phyloP scores from a whole-genome alignment of 1,140 invertebrate genomes.

The Sitobion miscanthi region DNA sequence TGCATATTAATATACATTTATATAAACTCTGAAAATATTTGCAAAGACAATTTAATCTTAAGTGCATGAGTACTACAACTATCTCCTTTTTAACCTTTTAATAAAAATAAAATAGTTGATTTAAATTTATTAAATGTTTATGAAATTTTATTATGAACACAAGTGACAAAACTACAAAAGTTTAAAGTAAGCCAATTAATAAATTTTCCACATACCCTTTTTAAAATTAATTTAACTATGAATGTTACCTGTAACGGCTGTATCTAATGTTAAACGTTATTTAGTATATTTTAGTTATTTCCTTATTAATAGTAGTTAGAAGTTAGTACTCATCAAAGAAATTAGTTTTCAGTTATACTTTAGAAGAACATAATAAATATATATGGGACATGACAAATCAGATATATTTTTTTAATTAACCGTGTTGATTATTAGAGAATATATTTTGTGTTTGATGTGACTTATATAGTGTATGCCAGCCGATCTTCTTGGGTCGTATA shows the following conservation, averaged over 20 bases:
- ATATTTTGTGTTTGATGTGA: constrained; percentile 49
- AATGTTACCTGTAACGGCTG: neutral
- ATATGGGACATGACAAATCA: neutral
- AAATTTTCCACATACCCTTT: neutral
- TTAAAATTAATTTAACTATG: neutral
- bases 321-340: neutral
- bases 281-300: neutral
- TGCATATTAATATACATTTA: neutral
- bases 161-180: neutral
- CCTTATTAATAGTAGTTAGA: constrained; percentile 12
- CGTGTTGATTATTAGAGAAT: constrained; percentile 22
- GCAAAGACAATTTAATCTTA: neutral
- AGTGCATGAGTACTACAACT: neutral
- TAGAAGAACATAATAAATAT: neutral
- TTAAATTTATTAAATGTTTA: neutral
- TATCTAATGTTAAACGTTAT: neutral
- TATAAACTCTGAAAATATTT: neutral
- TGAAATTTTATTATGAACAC: neutral
- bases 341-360: constrained; percentile 4
- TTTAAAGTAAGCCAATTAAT: neutral
- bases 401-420: constrained; percentile 7
- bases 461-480: constrained; percentile 58
- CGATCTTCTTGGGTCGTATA: constrained; percentile 62
- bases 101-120: neutral
- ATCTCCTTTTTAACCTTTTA: neutral